phyloP scores from a whole-genome alignment of 2,113 vertebrate genomes.

The Stercorarius parasiticus region DNA sequence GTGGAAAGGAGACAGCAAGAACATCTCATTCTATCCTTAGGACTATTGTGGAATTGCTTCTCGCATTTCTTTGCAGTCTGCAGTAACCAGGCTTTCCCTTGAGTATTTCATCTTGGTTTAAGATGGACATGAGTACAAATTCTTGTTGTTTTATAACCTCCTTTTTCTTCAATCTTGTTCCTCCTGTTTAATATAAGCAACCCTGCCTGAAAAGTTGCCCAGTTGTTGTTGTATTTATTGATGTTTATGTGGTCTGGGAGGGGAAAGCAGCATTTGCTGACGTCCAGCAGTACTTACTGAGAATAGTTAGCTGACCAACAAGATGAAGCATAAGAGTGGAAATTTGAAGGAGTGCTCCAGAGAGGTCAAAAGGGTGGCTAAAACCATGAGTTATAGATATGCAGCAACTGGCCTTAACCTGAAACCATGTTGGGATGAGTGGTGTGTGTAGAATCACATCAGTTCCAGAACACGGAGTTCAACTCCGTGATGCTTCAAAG shows the following conservation, averaged over 20 bases:
- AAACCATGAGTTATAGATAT: slow-evolving; percentile 2
- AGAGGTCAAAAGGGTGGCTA: slow-evolving; percentile 11
- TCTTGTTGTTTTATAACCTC: not conserved
- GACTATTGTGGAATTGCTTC: not conserved
- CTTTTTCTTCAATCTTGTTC: not conserved
- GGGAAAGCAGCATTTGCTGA: not conserved
- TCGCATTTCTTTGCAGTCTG: not conserved
- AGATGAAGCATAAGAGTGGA: not conserved
- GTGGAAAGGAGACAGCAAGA: not conserved
- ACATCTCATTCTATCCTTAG: fast-evolving
- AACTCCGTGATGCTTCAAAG: slow-evolving; percentile 47
- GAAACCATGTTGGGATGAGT: slow-evolving; percentile 46
- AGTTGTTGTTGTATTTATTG: not conserved
- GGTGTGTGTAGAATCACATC: slow-evolving; percentile 53
- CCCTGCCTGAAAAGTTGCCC: not conserved
- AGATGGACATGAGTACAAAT: not conserved
- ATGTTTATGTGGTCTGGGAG: not conserved
- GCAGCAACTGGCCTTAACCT: slow-evolving; percentile 45
- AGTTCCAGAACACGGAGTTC: slow-evolving; percentile 55
- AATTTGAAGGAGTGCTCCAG: not conserved
- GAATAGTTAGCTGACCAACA: not conserved
- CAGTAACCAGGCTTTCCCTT: not conserved
- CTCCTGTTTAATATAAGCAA: not conserved
- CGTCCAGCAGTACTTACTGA: not conserved
- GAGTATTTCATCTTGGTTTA: not conserved